Conservation (phyloP, 2,888 invertebrate genomes). For the Hartigia nigra region DNA sequence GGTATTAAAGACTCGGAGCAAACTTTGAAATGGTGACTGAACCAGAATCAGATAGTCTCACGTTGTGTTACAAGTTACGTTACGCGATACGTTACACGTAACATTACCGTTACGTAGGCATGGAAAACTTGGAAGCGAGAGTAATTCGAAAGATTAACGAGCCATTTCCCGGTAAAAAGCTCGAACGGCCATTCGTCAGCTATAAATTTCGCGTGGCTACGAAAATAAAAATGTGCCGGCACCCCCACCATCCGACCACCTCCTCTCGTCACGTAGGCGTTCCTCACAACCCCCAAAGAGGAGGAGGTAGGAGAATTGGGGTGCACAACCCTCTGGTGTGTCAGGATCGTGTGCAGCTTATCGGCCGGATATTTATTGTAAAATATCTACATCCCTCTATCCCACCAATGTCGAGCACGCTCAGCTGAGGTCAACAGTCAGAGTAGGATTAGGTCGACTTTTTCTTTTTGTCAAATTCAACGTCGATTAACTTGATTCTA, state of each 20-base stretch:
- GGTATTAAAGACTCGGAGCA: not conserved
- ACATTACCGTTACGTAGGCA: not conserved
- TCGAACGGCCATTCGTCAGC: slow-evolving; percentile 57
- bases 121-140: slow-evolving; percentile 49
- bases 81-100: not conserved
- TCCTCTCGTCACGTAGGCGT: not conserved
- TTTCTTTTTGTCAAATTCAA: slow-evolving; percentile 18
- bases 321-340: slow-evolving; percentile 10
- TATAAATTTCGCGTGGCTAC: slow-evolving; percentile 54
- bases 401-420: slow-evolving; percentile 22
- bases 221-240: slow-evolving; percentile 48
- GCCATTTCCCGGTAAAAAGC: slow-evolving; percentile 55
- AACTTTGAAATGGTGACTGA: not conserved
- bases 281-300: slow-evolving; percentile 11
- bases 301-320: not conserved
- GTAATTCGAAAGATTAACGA: slow-evolving; percentile 60
- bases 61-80: not conserved
- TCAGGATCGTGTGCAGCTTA: slow-evolving; percentile 53
- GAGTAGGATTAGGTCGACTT: slow-evolving; percentile 26
- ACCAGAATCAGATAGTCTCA: not conserved
- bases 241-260: not conserved
- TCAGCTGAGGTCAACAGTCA: slow-evolving; percentile 23
- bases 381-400: slow-evolving; percentile 50
- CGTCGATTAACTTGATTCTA: not conserved
- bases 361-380: slow-evolving; percentile 60